Base-by-base conservation (phyloP, 92 coral and sea anemone species). In the Porites lobata region DNA sequence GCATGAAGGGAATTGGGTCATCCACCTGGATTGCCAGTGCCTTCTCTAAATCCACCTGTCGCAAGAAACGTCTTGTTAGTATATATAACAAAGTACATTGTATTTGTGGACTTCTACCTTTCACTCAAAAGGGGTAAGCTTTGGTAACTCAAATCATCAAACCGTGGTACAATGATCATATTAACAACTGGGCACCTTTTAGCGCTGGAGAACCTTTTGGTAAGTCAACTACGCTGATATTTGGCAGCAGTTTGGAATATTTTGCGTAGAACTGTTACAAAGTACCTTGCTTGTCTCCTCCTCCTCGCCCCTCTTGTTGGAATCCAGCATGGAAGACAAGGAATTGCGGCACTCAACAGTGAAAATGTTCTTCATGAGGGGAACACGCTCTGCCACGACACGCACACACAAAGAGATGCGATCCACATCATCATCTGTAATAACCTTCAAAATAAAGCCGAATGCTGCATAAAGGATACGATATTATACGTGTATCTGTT, bases 401-500 rank as follows among this genome's bases (percentile, higher is more conserved):
- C 99, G 96, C 75, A 98, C 88, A 76, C 99, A 98, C 93, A 98
- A 77, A n/a, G 99, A 94, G 73, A 98, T 95, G 53, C 99, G 98
- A 77, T 98, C 99, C 10, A 98, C 99, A 66, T 98, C 99, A 82
- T 98, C 99, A 88, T 98, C 99, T 1, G 98, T 98, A 85, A 98
- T 98, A 20, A 93, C 88, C 99, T 98, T 61, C 15, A 57, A 77
- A 79, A 69, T 14, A 6, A 57, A 81, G 66, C 1, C 19, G 19
- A 62, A 11, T 62, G 0, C n/a, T 62, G 7, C 4, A 62, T 8
- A 62, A 14, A 20, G 21, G n/a, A 62, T 15, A 58, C 17, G 13
- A 58, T 58, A 38, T 38, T 38, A 38, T 38, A 38, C 47, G 6
- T 4, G 47, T 38, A 38, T 38, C 47, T 38, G 47, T 38, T 38